Conservation (phyloP, 2,888 invertebrate genomes). For the Strigamia crassipes region DNA sequence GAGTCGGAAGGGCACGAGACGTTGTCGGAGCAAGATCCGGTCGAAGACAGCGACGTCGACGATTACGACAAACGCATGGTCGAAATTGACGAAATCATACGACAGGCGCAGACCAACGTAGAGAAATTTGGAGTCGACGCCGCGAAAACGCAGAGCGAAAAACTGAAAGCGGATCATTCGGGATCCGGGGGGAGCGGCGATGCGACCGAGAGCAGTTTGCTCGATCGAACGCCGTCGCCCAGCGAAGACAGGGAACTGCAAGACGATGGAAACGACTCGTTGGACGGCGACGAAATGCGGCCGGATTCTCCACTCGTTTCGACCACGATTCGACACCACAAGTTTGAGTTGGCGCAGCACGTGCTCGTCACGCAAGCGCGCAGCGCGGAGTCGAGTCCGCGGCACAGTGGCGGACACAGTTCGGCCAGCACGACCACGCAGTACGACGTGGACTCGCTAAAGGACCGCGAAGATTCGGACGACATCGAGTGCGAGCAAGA, state of each 20-base stretch:
- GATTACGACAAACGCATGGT: conserved; percentile 69
- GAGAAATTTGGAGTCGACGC: conserved; percentile 63
- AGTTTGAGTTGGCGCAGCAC: conserved; percentile 48
- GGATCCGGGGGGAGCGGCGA: conserved; percentile 49
- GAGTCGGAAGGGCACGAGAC: conserved; percentile 68
- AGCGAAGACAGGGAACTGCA: conserved; percentile 55
- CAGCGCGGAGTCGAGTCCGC: conserved; percentile 51
- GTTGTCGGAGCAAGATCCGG: conserved; percentile 59
- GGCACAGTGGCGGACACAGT: conserved; percentile 47
- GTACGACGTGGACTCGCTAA: conserved; percentile 50
- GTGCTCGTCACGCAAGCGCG: conserved; percentile 48
- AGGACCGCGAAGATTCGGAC: conserved; percentile 50
- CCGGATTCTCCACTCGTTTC: background rate
- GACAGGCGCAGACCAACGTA: conserved; percentile 70
- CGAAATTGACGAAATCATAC: conserved; percentile 71
- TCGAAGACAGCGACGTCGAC: conserved; percentile 61
- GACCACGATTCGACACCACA: background rate
- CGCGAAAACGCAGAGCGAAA: conserved; percentile 12
- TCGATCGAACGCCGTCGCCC: conserved; percentile 57
- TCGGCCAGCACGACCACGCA: conserved; percentile 50
- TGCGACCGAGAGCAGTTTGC: conserved; percentile 60
- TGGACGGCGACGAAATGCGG: conserved; percentile 44
- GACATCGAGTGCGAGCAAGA: conserved; percentile 48
- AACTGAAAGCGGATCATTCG: conserved; percentile 41
- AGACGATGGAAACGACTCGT: conserved; percentile 50